A percentile compares a stretch with the other conserved stretches of the same genome.
Evolutionary conservation across 1,140 invertebrate species (phyloP).

Genomic region (Nebria ingens): DNA sequence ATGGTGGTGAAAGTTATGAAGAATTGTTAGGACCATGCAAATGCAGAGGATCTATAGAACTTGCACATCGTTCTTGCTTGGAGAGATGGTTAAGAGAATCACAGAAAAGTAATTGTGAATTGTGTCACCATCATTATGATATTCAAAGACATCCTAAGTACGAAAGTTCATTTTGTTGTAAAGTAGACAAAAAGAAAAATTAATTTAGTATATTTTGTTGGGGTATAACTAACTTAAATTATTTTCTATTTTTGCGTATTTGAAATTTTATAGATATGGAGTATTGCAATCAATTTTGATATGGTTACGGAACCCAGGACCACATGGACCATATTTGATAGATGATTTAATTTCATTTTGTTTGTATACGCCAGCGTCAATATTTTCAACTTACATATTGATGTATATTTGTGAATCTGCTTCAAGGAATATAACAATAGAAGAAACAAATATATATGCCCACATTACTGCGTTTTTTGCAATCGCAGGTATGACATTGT

Average conservation of each 20-base stretch:
- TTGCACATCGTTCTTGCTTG: slow-evolving; percentile 55
- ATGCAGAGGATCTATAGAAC: slow-evolving; percentile 48
- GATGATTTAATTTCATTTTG: slow-evolving; percentile 26
- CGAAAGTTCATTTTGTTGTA: slow-evolving; percentile 11
- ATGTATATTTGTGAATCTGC: slow-evolving; percentile 28
- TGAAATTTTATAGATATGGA: slow-evolving; percentile 24
- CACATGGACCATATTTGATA: slow-evolving; percentile 25
- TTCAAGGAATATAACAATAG: no score
- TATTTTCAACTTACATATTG: slow-evolving; percentile 30
- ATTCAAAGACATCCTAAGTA: slow-evolving; percentile 31
- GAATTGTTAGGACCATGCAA: slow-evolving; percentile 29
- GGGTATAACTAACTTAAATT: background rate
- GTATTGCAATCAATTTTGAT: slow-evolving; percentile 26
- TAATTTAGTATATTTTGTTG: background rate
- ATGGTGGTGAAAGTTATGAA: slow-evolving; percentile 30
- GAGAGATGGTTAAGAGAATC: slow-evolving; percentile 58
- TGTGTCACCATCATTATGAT: slow-evolving; percentile 46
- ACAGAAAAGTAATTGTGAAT: slow-evolving; percentile 46
- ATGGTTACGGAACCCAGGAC: slow-evolving; percentile 25
- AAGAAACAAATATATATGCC: slow-evolving; percentile 17
- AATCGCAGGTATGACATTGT: slow-evolving; percentile 24
- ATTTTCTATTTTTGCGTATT: slow-evolving; percentile 3
- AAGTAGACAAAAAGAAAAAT: background rate
- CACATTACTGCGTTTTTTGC: slow-evolving; percentile 29
- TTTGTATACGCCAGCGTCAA: slow-evolving; percentile 30